Evolutionary conservation across 2,113 vertebrate species (phyloP), one percentile per base, ranked within the genome.

Genomic region (Chamaetylas fuelleborni): DNA sequence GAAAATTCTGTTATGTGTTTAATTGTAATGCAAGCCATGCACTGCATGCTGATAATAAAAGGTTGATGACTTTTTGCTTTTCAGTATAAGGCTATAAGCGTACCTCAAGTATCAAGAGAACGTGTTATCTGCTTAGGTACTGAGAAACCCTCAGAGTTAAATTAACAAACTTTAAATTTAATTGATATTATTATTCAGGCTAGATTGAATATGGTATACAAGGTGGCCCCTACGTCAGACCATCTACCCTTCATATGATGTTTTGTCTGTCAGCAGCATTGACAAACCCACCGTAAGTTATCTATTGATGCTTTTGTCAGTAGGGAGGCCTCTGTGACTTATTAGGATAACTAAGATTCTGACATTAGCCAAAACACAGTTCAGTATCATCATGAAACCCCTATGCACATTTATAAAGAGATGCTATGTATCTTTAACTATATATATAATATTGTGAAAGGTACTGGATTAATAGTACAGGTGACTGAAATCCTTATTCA

Each of bases 231-330:
- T 58, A 2, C 33, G 34, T 93, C 73, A 93, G 53, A 22, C 28
- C n/a, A 76, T 66, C 69, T 90, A 77, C 53, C 47, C 71, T 79
- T 91, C 88, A 34, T 60, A n/a, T 60, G 40, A 80, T 33, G 26
- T 70, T 94, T 87, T 80, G 23, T 57, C 40, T 92, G 81, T 76
- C 71, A 87, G 69, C 47, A 85, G 29, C 57, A 60, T 33, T 88
- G 93, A 88, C 81, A 95, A 92, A 90, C 56, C 53, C 62, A 80
- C 40, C 65, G 2, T 38, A 89, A 81, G 26, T 80, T 85, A 93
- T 61, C 53, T 88, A 81, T 65, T 17, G 62, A 94, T 83, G 76
- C 54, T 90, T 82, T 78, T 90, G 86, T 92, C 88, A 94, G 74
- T 47, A 61, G 38, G 19, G 31, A 73, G 47, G 72, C 36, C 66